Evolutionary conservation across 2,888 invertebrate genomes (phyloP), one percentile per base, ranked within the genome.

Genomic region (Empis livida): DNA sequence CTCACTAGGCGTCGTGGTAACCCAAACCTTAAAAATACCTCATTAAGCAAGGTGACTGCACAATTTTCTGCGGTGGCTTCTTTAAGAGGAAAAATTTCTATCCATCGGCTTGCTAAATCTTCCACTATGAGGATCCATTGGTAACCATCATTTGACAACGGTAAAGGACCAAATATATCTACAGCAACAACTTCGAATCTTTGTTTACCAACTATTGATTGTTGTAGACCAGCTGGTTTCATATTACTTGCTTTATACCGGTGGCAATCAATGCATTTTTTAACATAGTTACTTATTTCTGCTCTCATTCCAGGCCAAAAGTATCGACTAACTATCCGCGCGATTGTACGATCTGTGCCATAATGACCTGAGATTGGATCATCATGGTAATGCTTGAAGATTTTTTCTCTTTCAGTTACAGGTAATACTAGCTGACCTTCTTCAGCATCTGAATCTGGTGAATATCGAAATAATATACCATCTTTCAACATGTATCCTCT

Each of bases 21-120:
- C 1, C 64, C 64, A 49, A 58, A 65, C 14, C 63, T 49, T 5
- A 65, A 37, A n/a, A 67, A 57, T 1, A 63, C 48, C 47, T 65
- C 62, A 27, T 62, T 49, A 0, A 66, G 38, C 0, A 67, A 46
- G 0, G 46, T 53, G 1, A 32, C 42, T 0, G 61, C 61, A 44
- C 62, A 63, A 0, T 45, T 49, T 44, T 59, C 59, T 0, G 62
- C 59, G 2, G 57, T 59, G 1, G 62, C 61, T 8, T 52, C 44
- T 9, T 52, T 44, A 1, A 64, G 42, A 0, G 62, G 52, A 41
- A 64, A 63, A 1, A 65, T 30, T 42, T 65, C 64, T 1, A 54
- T 42, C 55, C 55, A 55, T 14, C 57, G 44, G n/a, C 49, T 53
- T 4, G 54, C 53, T 1, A 65, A 32, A 16, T 64, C 63, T 50